A percentile compares a stretch with the other conserved stretches of the same genome.
These are phyloP conservation scores for Pygathrix nemaeus DNA, from an alignment of 2,113 vertebrate species.

Conservation along the genomic window DNA sequence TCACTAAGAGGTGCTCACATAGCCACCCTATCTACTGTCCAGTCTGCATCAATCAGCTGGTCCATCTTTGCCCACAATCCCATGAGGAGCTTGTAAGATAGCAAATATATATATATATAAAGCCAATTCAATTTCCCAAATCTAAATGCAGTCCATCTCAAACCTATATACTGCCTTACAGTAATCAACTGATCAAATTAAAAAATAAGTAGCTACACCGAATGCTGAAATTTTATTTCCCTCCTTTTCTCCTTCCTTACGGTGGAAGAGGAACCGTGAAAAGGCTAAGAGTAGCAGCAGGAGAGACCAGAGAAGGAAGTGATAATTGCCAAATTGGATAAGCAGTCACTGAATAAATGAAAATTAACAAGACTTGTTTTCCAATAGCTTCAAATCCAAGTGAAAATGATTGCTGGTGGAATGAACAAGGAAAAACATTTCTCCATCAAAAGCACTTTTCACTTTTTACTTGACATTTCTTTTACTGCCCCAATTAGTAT, in stretches of 20 bases:
- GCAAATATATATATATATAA: neutral
- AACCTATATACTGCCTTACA: neutral
- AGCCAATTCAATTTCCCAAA: slow-evolving; percentile 10
- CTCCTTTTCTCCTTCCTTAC: neutral
- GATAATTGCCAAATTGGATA: slow-evolving; percentile 65
- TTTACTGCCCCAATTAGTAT: neutral
- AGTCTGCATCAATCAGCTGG: neutral
- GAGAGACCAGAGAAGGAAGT: slow-evolving; percentile 51
- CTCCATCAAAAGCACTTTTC: slow-evolving; percentile 36
- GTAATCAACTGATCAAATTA: slow-evolving; percentile 29
- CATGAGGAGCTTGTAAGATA: neutral
- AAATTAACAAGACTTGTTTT: slow-evolving; percentile 62
- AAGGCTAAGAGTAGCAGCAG: slow-evolving; percentile 59
- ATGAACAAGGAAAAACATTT: neutral
- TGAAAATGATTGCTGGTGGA: slow-evolving; percentile 11
- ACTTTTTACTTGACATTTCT: slow-evolving; percentile 3
- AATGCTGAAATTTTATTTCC: neutral
- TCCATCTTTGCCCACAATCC: neutral
- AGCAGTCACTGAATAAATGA: slow-evolving; percentile 62
- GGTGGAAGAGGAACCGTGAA: slow-evolving; percentile 30
- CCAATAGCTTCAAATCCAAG: slow-evolving; percentile 49
- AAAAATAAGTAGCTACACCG: slow-evolving; percentile 29
- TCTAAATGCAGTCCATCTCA: neutral
- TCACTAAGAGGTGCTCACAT: neutral
- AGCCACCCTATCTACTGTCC: neutral